Conservation (phyloP, 2,888 invertebrate genomes). For the Zygaena filipendulae region DNA sequence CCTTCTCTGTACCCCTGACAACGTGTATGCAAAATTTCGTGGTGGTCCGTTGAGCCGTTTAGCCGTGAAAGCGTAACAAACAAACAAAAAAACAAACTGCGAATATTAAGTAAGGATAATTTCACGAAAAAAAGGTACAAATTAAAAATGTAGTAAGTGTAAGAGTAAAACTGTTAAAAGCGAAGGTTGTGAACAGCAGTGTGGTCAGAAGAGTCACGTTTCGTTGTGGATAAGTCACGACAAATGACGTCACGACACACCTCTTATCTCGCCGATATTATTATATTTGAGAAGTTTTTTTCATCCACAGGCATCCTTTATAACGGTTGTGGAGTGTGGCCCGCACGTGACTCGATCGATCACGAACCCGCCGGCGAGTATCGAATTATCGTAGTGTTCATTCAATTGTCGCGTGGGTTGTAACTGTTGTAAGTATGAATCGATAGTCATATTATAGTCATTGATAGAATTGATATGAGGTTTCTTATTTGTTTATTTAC, state of each 20-base stretch:
- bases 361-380: slow-evolving; percentile 13
- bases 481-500: slow-evolving; percentile 10
- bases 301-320: slow-evolving; percentile 25
- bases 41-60: too few species aligned
- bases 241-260: slow-evolving; percentile 37
- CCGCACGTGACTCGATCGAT: slow-evolving; percentile 14
- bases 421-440: too few species aligned
- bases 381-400: slow-evolving; percentile 17
- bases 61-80: too few species aligned
- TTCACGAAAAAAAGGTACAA: too few species aligned
- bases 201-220: slow-evolving; percentile 40
- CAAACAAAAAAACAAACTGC: too few species aligned
- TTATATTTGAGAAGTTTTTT: slow-evolving; percentile 12
- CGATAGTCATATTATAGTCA: background rate
- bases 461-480: too few species aligned
- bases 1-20: too few species aligned
- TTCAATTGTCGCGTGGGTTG: too few species aligned
- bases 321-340: slow-evolving; percentile 23
- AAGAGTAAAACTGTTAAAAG: slow-evolving; percentile 6
- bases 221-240: slow-evolving; percentile 30
- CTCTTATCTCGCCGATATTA: slow-evolving; percentile 20
- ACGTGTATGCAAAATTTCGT: too few species aligned
- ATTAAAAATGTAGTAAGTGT: too few species aligned
- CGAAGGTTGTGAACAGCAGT: slow-evolving; percentile 17
- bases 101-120: too few species aligned